Conservation (phyloP, 2,113 vertebrate species). For the Lipophrys pholis region DNA sequence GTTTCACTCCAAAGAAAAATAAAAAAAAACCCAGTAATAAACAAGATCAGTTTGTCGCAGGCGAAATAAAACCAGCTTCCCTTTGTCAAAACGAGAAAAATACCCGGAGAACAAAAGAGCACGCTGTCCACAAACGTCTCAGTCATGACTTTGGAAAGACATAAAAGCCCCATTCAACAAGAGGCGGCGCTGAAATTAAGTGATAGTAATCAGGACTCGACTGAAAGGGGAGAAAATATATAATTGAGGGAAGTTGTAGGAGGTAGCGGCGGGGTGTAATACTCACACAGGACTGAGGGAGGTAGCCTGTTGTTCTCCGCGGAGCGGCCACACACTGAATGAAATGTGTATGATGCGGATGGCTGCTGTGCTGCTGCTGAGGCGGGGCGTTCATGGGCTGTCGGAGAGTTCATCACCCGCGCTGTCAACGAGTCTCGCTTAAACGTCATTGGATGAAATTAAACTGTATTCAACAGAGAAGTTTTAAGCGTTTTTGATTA, state of each 20-base stretch:
- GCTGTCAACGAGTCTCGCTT: no score
- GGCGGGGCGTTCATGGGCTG: not conserved
- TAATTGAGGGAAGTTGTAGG: constrained; percentile 17
- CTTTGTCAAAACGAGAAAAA: constrained; percentile 64
- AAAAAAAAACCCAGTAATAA: not conserved
- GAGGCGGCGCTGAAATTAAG: not conserved
- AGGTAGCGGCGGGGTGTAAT: constrained; percentile 20
- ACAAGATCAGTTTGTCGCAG: constrained; percentile 34
- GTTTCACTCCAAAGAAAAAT: not conserved
- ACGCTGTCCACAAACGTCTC: constrained; percentile 66
- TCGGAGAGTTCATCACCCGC: not conserved
- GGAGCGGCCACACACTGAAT: constrained; percentile 71
- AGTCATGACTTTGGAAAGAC: constrained; percentile 55
- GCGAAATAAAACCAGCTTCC: constrained; percentile 15
- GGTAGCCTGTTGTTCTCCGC: constrained; percentile 78
- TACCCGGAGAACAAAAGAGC: constrained; percentile 77
- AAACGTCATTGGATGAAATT: no score
- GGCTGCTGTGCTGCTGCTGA: constrained; percentile 63
- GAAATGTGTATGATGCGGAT: constrained; percentile 49
- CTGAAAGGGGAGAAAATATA: not conserved
- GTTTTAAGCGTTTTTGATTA: no score
- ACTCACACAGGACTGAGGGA: constrained; percentile 78
- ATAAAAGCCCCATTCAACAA: not conserved
- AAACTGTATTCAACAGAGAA: no score
- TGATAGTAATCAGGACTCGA: not conserved